Percentiles rank a stretch among this genome's conserved stretches.
Evolutionary conservation across 2,797 vertebrate species (phyloP).

Genomic region (Trachurus trachurus): DNA sequence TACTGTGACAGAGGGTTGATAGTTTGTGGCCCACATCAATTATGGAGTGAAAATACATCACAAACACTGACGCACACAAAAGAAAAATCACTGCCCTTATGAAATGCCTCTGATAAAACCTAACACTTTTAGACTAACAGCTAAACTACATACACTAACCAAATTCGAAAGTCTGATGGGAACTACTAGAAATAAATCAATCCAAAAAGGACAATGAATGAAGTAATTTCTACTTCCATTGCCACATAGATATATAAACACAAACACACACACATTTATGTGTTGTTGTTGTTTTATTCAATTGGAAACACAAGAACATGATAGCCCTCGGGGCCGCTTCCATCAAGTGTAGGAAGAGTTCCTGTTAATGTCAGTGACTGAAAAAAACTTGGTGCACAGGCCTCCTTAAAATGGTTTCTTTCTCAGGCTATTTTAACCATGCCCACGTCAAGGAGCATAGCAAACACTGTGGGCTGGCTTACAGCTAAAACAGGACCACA

Average conservation of each 20-base stretch:
- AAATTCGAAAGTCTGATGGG: background rate
- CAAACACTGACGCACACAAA: constrained; percentile 15
- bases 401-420: background rate
- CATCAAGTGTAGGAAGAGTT: background rate
- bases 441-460: background rate
- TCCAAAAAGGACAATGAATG: too few relatives aligned
- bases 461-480: background rate
- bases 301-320: constrained; percentile 3
- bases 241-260: too few relatives aligned
- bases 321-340: background rate
- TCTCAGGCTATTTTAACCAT: background rate
- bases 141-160: background rate
- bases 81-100: background rate
- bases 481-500: too few relatives aligned
- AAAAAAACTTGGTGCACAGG: background rate
- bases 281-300: constrained; percentile 2
- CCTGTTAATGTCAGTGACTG: background rate
- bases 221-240: background rate
- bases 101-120: background rate
- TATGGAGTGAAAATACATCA: constrained; percentile 26
- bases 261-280: too few relatives aligned
- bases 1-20: constrained; percentile 29
- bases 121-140: constrained; percentile 3
- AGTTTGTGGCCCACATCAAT: constrained; percentile 30
- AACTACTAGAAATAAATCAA: background rate